Evolutionary conservation across 2,113 vertebrate genomes (phyloP).

Genomic region (Empidonax traillii): DNA sequence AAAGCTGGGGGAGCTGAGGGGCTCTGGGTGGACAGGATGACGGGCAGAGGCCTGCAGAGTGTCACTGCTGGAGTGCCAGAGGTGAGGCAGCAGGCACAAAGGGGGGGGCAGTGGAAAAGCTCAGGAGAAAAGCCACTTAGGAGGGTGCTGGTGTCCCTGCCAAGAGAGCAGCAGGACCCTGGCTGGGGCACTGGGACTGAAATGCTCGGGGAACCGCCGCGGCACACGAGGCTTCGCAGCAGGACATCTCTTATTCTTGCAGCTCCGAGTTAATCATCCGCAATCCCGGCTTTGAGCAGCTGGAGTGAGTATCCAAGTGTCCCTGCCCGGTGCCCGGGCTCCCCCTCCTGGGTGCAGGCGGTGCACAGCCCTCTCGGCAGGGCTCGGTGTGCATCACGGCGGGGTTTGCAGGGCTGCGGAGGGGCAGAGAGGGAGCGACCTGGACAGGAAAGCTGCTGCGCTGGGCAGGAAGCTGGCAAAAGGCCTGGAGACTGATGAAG

Average conservation of each 20-base stretch:
- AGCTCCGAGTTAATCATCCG: slow-evolving; percentile 81
- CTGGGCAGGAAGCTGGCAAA: slow-evolving; percentile 81
- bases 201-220: fast-evolving
- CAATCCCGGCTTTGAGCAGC: slow-evolving; percentile 80
- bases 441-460: slow-evolving; percentile 75
- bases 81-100: neutral
- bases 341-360: neutral
- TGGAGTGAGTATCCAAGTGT: slow-evolving; percentile 82
- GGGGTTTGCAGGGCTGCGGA: neutral
- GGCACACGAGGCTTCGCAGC: neutral
- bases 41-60: neutral
- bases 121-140: neutral
- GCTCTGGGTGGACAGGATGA: neutral
- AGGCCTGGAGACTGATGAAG: slow-evolving; percentile 75
- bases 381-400: fast-evolving
- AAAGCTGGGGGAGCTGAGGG: neutral
- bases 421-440: neutral
- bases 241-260: neutral
- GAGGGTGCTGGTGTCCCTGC: neutral
- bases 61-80: neutral
- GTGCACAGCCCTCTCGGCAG: fast-evolving
- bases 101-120: neutral
- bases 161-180: neutral
- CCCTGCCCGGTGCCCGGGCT: neutral
- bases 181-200: neutral